A percentile compares a stretch with the other conserved stretches of the same genome.
These are phyloP conservation scores for Hyperopisus bebe DNA, from an alignment of 2,113 vertebrate species.

Conservation along the genomic window DNA sequence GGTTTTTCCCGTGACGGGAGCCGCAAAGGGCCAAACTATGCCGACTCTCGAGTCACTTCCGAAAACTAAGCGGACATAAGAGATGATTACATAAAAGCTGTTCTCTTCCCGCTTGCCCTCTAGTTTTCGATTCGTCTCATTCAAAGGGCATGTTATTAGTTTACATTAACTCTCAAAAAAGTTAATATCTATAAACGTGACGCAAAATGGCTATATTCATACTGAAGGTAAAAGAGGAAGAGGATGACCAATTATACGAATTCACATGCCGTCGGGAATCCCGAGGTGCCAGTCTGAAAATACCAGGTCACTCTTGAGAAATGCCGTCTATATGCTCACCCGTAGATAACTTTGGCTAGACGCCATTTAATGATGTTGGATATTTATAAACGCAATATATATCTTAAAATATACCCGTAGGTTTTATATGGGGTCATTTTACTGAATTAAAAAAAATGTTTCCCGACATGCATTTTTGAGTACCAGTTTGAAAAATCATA, in stretches of 20 bases:
- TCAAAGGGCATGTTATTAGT: neutral
- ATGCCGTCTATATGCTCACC: neutral
- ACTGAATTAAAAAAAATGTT: neutral
- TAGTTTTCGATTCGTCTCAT: neutral
- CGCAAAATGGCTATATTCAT: neutral
- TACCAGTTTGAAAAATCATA: neutral
- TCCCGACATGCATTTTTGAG: neutral
- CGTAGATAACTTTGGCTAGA: neutral
- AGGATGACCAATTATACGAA: neutral
- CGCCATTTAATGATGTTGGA: neutral
- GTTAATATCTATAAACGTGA: neutral
- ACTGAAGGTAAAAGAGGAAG: neutral
- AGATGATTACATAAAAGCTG: neutral
- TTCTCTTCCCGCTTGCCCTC: neutral
- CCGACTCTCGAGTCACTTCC: neutral
- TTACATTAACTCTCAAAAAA: neutral
- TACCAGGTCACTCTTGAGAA: neutral
- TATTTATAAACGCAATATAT: neutral
- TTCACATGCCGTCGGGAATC: neutral
- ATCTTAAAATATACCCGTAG: neutral
- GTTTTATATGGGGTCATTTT: neutral
- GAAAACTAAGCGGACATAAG: neutral
- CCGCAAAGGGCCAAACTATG: neutral
- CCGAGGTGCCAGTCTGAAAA: neutral
- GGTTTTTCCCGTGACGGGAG: neutral